Evolutionary conservation across 2,888 invertebrate genomes (phyloP).

Genomic region (Frankliniella fusca): DNA sequence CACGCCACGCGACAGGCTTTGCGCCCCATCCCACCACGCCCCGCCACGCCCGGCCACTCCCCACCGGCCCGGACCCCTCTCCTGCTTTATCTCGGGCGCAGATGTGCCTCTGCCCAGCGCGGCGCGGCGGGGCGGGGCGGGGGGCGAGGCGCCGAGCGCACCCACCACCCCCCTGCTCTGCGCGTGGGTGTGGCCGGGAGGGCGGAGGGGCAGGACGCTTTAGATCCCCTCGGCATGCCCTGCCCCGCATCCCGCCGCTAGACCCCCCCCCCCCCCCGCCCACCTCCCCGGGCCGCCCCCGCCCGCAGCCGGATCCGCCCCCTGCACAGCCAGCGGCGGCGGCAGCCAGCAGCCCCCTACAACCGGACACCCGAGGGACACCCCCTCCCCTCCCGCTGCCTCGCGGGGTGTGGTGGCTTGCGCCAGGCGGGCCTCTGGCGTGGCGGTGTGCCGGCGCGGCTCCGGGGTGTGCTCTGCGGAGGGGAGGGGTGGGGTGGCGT

Average conservation of each 20-base stretch:
- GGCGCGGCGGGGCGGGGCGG: conserved; percentile 35
- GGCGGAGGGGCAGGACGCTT: not conserved
- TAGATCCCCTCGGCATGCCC: too few relatives aligned
- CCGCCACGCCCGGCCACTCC: not conserved
- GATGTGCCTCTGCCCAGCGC: conserved; percentile 29
- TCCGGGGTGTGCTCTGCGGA: not conserved
- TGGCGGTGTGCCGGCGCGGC: not conserved
- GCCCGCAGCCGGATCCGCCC: too few relatives aligned
- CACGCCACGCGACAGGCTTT: not conserved
- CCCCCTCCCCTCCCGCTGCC: not conserved
- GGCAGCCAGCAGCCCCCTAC: too few relatives aligned
- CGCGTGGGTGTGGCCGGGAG: conserved; percentile 22
- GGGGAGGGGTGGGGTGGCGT: conserved; percentile 27
- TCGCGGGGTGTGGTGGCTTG: not conserved
- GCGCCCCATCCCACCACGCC: not conserved
- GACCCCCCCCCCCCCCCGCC: too few relatives aligned
- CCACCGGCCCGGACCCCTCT: not conserved
- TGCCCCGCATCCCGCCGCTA: too few relatives aligned
- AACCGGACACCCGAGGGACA: conserved; percentile 34
- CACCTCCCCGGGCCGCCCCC: too few relatives aligned
- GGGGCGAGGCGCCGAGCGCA: not conserved
- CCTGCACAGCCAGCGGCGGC: too few relatives aligned
- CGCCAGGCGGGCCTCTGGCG: not conserved
- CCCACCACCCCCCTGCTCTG: not conserved
- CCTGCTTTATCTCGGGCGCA: conserved; percentile 28